A percentile compares a stretch with the other conserved stretches of the same genome.
These are phyloP conservation scores for Drosophila punjabiensis DNA, from an alignment of 1,140 invertebrate species.

Conservation along the genomic window DNA sequence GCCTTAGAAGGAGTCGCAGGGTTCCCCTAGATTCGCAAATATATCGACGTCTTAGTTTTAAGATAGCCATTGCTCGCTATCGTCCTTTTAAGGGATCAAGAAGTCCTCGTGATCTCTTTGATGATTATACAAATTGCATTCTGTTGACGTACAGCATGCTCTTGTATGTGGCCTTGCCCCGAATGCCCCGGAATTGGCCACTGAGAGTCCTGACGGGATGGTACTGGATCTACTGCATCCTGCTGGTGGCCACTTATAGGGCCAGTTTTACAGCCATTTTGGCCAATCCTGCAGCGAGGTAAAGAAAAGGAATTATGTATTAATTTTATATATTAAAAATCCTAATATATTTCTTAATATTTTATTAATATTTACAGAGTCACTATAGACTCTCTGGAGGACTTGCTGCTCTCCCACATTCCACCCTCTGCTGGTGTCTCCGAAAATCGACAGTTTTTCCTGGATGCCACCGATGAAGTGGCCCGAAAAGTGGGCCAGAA, in stretches of 20 bases:
- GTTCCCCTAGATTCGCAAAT: not conserved
- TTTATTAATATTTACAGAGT: conserved; percentile 86
- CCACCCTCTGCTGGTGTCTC: conserved; percentile 89
- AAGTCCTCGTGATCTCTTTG: conserved; percentile 87
- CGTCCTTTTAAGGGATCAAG: not conserved
- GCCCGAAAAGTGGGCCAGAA: conserved; percentile 89
- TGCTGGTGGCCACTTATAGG: conserved; percentile 91
- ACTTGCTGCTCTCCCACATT: conserved; percentile 88
- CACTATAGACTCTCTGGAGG: conserved; percentile 91
- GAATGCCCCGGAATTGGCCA: conserved; percentile 91
- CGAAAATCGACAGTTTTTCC: conserved; percentile 90
- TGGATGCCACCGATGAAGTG: conserved; percentile 88
- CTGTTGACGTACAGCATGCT: conserved; percentile 93
- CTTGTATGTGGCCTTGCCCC: conserved; percentile 90
- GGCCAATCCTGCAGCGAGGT: conserved; percentile 90
- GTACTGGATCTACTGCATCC: conserved; percentile 94
- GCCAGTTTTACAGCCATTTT: conserved; percentile 94
- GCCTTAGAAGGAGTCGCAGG: conserved; percentile 14
- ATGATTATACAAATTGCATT: conserved; percentile 89
- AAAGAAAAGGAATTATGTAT: not conserved
- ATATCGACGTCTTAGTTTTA: conserved; percentile 57
- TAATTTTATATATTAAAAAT: not conserved
- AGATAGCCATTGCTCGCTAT: conserved; percentile 52
- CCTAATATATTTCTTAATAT: not conserved
- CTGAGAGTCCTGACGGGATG: conserved; percentile 92